Evolutionary conservation across 2,888 invertebrate genomes (phyloP).

Genomic region (Gymnoscelis rufifasciata): DNA sequence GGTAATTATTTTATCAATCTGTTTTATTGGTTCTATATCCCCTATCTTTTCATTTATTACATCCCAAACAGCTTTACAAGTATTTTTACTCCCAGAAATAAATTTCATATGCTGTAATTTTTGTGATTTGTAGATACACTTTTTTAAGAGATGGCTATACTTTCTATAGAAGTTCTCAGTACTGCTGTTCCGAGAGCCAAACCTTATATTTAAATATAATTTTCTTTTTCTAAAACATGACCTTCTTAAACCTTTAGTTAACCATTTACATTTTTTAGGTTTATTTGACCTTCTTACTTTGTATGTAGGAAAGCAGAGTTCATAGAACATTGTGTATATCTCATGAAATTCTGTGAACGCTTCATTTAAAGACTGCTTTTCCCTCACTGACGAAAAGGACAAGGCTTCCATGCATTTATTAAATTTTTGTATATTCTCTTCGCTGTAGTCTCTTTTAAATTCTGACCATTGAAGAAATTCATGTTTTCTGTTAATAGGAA

Average conservation of each 20-base stretch:
- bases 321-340: neutral
- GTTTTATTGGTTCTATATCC: neutral
- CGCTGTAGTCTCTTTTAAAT: neutral
- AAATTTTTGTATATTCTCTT: neutral
- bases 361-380: neutral
- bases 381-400: neutral
- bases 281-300: neutral
- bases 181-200: neutral
- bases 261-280: neutral
- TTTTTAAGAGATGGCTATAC: neutral
- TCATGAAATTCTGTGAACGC: neutral
- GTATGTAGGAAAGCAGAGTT: neutral
- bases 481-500: neutral
- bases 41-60: neutral
- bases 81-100: neutral
- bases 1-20: neutral
- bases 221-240: neutral
- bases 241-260: neutral
- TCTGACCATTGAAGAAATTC: neutral
- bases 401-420: neutral
- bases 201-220: neutral
- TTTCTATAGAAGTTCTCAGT: no score
- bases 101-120: neutral
- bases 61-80: neutral
- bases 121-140: neutral